Evolutionary conservation across 2,113 vertebrate genomes (phyloP).

Genomic region (Neotragus pygmaeus): DNA sequence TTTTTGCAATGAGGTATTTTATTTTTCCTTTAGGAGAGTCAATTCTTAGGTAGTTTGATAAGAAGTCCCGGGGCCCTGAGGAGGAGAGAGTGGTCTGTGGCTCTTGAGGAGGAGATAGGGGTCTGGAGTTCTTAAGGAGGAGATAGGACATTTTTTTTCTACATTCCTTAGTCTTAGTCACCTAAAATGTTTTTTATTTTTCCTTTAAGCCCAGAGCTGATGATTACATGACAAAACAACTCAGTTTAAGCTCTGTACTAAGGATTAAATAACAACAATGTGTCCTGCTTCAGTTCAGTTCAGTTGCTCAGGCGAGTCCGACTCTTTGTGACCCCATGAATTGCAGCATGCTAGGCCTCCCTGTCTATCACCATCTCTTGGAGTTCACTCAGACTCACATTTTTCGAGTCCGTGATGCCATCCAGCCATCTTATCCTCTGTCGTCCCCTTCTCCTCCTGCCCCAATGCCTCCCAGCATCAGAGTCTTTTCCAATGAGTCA

Average conservation of each 20-base stretch:
- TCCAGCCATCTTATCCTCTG: too few relatives aligned
- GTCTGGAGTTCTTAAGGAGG: background rate
- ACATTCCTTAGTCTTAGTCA: background rate
- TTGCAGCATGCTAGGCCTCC: accelerated
- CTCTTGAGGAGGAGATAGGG: background rate
- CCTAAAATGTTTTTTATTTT: background rate
- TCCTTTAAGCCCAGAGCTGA: background rate
- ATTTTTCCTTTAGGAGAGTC: background rate
- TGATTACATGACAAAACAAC: background rate
- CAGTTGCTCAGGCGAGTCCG: too few relatives aligned
- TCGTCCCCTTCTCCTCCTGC: too few relatives aligned
- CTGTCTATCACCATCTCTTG: too few relatives aligned
- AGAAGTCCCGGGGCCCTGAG: background rate
- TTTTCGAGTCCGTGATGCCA: too few relatives aligned
- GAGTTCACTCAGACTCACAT: too few relatives aligned
- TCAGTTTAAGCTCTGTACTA: background rate
- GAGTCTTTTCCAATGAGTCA: too few relatives aligned
- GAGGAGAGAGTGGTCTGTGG: background rate
- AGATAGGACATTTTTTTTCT: background rate
- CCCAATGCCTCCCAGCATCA: too few relatives aligned
- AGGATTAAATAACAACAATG: background rate
- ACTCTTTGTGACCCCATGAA: too few relatives aligned
- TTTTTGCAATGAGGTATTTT: background rate
- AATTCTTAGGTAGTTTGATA: background rate
- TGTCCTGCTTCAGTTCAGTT: background rate